Percentiles rank a stretch among this genome's conserved stretches.
Conservation (phyloP, 2,888 invertebrate species). For the Drosophila quinaria region DNA sequence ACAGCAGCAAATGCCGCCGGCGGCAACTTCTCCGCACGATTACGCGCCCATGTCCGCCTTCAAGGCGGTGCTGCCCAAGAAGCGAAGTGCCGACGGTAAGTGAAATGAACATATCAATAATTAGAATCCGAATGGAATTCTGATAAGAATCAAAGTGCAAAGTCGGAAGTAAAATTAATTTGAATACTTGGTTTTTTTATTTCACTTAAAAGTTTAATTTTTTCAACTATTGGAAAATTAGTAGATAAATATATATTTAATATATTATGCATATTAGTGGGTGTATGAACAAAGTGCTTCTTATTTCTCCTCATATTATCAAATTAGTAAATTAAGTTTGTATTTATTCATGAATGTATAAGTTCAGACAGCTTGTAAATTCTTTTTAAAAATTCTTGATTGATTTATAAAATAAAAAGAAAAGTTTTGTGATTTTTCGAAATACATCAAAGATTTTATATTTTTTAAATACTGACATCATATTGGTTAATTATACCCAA, state of each 20-base stretch:
- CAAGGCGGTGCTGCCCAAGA: conserved; percentile 85
- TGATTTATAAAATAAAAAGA: not conserved
- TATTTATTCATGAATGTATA: no score
- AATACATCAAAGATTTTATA: no score
- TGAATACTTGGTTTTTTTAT: not conserved
- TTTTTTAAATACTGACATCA: not conserved
- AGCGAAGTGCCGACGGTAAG: conserved; percentile 86
- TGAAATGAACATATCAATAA: not conserved
- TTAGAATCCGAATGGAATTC: not conserved
- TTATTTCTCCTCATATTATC: no score
- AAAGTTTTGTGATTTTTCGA: not conserved
- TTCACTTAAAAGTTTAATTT: not conserved
- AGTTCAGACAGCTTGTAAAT: no score
- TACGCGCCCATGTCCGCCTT: conserved; percentile 85
- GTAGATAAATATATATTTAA: no score
- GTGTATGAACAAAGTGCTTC: no score
- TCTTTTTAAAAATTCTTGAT: no score
- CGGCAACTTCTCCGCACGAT: conserved; percentile 71
- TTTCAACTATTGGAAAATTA: no score
- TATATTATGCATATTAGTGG: no score
- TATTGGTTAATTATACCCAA: not conserved
- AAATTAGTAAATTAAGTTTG: no score
- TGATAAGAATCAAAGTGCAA: not conserved
- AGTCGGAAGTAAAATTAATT: not conserved
- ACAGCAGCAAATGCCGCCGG: conserved; percentile 69